Evolutionary conservation across 1,140 invertebrate species (phyloP), one percentile per base, ranked within the genome.

Genomic region (Drosophila lacertosa): DNA sequence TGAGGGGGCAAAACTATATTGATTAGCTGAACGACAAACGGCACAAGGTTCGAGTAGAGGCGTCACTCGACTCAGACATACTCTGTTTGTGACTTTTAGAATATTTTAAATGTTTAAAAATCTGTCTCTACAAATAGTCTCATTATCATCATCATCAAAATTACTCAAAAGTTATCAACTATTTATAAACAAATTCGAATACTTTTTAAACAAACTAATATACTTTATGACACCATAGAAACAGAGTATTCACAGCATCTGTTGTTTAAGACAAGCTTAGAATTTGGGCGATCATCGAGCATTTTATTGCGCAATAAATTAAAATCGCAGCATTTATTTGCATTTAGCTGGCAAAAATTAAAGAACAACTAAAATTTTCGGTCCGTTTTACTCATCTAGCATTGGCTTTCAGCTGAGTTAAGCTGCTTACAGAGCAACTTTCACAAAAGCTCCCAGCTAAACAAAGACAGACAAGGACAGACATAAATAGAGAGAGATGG

Each of bases 351-450:
- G 24, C n/a, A 5, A 48, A 29, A 32, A 10, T 32, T 48, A 48
- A 29, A 48, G 15, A 7, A 10, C 13, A 18, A 1, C n/a, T 4
- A 35, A 5, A 4, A 35, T 35, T 35, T 35, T 13, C n/a, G 13
- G 7, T 7, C 2, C 5, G 6, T 54, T 26, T 24, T n/a, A 11
- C n/a, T 16, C 37, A 22, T 24, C 20, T 18, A 39, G 26, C 53
- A 24, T 32, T 57, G n/a, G 24, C 24, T 48, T 35, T 47, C 15
- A 50, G 33, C 44, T 47, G n/a, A n/a, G 42, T 37, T 69, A 69
- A 69, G 59, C 59, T 55, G 66, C 66, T 64, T 63, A 64, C 48
- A 39, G 42, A 32, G 37, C 66, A 48, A 39, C 40, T 54, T 33
- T 47, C 57, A 42, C 4, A 37, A 44, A 63, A 39, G 42, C 58